These are phyloP conservation scores for Cheilosia vulpina DNA, from an alignment of 2,888 invertebrate genomes.

Conservation along the genomic window DNA sequence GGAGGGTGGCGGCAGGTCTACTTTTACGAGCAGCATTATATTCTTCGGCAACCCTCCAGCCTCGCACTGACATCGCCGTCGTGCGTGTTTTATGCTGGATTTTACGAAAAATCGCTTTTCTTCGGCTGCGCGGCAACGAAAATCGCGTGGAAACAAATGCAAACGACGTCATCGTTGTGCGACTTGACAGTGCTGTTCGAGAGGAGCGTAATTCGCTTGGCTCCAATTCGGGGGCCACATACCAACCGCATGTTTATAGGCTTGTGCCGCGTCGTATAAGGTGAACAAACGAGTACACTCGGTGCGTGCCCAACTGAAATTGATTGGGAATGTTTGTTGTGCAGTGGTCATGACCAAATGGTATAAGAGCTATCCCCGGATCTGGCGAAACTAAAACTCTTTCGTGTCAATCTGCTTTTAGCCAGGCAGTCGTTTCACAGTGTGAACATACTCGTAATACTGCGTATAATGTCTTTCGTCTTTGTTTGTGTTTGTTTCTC, in stretches of 20 bases:
- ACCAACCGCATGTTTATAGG: conserved; percentile 39
- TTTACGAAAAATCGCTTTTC: conserved; percentile 33
- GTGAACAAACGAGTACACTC: conserved; percentile 18
- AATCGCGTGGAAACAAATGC: conserved; percentile 54
- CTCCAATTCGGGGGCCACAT: background rate
- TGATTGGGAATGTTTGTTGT: conserved; percentile 56
- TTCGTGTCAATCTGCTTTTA: conserved; percentile 38
- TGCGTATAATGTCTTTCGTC: background rate
- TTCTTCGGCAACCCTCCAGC: background rate
- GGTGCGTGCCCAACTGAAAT: conserved; percentile 55
- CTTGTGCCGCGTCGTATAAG: conserved; percentile 38
- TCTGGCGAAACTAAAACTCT: conserved; percentile 41
- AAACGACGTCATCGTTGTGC: conserved; percentile 35
- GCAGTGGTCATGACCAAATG: conserved; percentile 58
- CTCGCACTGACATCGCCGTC: background rate
- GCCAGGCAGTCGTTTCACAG: conserved; percentile 1
- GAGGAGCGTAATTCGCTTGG: conserved; percentile 1
- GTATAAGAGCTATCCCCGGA: conserved; percentile 34
- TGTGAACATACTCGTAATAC: conserved; percentile 30
- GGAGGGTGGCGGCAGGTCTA: background rate
- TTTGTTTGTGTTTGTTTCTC: conserved; percentile 7
- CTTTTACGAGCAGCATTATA: conserved; percentile 19
- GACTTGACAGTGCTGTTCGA: conserved; percentile 23
- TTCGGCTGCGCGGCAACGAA: conserved; percentile 41
- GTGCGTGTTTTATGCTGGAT: conserved; percentile 4